phyloP scores from a whole-genome alignment of 1,140 invertebrate species.

The Camponotus pennsylvanicus region DNA sequence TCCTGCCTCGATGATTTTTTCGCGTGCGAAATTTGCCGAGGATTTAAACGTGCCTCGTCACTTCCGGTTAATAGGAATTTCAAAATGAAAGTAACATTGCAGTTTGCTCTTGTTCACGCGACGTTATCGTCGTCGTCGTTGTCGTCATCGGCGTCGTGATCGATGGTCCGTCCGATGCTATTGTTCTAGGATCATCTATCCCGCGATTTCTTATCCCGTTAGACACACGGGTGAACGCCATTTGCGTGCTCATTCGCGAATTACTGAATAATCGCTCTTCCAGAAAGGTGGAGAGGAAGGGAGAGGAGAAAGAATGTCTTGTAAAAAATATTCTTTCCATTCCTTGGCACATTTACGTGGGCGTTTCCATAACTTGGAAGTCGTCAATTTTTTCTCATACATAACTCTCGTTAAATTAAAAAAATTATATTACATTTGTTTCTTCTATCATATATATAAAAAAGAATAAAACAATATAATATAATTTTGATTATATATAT shows the following conservation, averaged over 20 bases:
- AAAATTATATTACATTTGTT: neutral
- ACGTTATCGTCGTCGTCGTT: neutral
- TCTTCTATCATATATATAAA: too few species aligned
- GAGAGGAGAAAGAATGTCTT: neutral
- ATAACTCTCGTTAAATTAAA: neutral
- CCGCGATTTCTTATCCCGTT: neutral
- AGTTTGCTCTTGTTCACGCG: neutral
- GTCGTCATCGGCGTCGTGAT: slow-evolving; percentile 8
- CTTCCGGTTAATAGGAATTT: slow-evolving; percentile 1
- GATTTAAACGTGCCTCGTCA: neutral
- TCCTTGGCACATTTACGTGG: neutral
- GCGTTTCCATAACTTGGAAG: neutral
- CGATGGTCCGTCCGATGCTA: slow-evolving; percentile 12
- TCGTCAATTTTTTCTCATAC: neutral
- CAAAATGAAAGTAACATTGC: slow-evolving; percentile 8
- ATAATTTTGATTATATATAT: too few species aligned
- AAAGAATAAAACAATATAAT: too few species aligned
- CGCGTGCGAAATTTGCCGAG: neutral
- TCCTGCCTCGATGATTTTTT: too few species aligned
- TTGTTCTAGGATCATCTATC: neutral
- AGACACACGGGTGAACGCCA: neutral
- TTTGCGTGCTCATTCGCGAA: slow-evolving; percentile 6
- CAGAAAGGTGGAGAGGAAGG: too few species aligned
- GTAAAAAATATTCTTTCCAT: neutral
- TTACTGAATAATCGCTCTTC: slow-evolving; percentile 32